Percentiles rank a stretch among this genome's conserved stretches.
Conservation (phyloP, 2,113 vertebrate genomes). For the Xerus inauris region DNA sequence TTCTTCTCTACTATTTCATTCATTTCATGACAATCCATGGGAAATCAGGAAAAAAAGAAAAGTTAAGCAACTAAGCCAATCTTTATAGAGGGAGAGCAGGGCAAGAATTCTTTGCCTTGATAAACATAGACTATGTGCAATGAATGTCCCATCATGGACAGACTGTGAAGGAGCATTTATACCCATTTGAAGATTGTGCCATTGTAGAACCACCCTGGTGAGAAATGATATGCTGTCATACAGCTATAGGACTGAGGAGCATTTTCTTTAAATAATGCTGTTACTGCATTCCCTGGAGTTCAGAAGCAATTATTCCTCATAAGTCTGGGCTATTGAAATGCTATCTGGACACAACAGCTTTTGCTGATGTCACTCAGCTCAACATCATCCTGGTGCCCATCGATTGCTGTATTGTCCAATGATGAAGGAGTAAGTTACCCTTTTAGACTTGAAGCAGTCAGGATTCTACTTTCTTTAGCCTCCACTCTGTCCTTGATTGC, state of each 20-base stretch:
- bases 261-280: background rate
- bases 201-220: background rate
- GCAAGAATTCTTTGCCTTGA: background rate
- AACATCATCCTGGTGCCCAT: background rate
- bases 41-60: background rate
- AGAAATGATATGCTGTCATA: background rate
- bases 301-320: background rate
- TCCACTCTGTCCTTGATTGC: background rate
- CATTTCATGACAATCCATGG: background rate
- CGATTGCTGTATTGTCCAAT: background rate
- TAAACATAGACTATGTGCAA: rapidly evolving
- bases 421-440: background rate
- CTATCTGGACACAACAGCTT: background rate
- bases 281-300: background rate
- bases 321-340: background rate
- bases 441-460: background rate
- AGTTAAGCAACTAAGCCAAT: background rate
- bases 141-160: background rate
- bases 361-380: background rate
- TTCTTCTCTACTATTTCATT: background rate
- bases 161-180: background rate
- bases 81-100: background rate
- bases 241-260: background rate
- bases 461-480: background rate
- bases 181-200: background rate